phyloP scores from a whole-genome alignment of 2,888 invertebrate species.

The Embidobia sp. region DNA sequence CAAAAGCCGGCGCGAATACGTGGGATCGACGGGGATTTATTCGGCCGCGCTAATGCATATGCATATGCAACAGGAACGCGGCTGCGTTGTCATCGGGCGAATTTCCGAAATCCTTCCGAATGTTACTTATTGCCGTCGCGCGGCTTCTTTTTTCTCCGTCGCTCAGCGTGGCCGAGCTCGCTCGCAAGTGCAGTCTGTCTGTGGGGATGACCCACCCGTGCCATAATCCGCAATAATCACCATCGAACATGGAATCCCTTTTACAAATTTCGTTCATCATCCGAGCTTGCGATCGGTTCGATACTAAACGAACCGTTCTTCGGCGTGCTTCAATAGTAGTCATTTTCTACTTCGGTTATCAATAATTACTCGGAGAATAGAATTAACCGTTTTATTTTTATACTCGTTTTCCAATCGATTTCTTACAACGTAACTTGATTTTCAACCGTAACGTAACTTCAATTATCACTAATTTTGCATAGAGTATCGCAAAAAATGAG shows the following conservation, averaged over 20 bases:
- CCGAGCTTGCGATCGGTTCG: slow-evolving; percentile 4
- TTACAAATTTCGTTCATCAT: slow-evolving; percentile 61
- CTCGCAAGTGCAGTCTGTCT: not conserved
- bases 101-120: slow-evolving; percentile 50
- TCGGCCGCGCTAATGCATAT: slow-evolving; percentile 41
- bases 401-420: no score
- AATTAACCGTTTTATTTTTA: no score
- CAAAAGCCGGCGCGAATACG: slow-evolving; percentile 20
- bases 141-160: slow-evolving; percentile 37
- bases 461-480: no score
- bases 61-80: slow-evolving; percentile 36
- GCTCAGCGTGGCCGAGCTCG: not conserved
- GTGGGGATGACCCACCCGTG: slow-evolving; percentile 52
- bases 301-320: slow-evolving; percentile 11
- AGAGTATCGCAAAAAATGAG: no score
- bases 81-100: slow-evolving; percentile 31
- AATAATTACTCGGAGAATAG: no score
- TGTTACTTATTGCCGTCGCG: slow-evolving; percentile 53
- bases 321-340: slow-evolving; percentile 16
- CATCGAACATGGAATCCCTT: slow-evolving; percentile 67
- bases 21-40: slow-evolving; percentile 38
- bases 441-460: no score
- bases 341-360: slow-evolving; percentile 16
- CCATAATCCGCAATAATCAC: slow-evolving; percentile 58
- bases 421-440: no score